These are phyloP conservation scores for human DNA, from an alignment of 2,113 vertebrate species.

Conservation along the genomic window GRCh38 chr5:162517001-162517500, in stretches of 20 bases:
- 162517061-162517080: not conserved
- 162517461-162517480: not conserved
- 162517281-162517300: not conserved
- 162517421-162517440: not conserved
- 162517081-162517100: not conserved
- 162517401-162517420: not conserved
- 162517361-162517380: not conserved
- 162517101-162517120: not conserved
- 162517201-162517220: not conserved
- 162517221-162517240: not conserved
- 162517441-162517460: not conserved
- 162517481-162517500: not conserved
- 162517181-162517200: not conserved
- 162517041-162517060: not conserved
- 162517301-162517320: not conserved
- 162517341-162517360: not conserved
- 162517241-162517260: not conserved
- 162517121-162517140: not conserved
- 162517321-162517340: not conserved
- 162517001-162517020: not conserved
- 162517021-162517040: not conserved
- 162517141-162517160: not conserved
- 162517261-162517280: not conserved
- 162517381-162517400: not conserved
- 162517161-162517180: not conserved